Base-by-base conservation (phyloP, 2,113 vertebrate species). In the Excalfactoria chinensis region DNA sequence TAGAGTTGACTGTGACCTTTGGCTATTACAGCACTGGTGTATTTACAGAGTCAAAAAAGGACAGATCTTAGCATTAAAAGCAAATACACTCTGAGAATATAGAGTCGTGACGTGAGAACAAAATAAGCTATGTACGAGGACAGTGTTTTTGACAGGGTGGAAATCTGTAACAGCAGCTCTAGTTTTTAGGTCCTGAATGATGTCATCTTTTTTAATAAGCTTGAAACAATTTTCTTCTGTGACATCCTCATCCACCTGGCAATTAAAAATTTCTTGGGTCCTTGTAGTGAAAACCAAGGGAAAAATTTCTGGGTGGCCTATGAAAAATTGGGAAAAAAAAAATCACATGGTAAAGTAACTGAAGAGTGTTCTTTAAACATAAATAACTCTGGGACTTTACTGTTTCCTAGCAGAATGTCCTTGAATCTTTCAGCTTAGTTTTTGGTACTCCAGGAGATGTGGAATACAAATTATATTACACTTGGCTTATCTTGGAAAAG, bases 151-250 rank as follows among this genome's bases (percentile, higher is more conserved):
- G 86, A 98, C 25, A 18, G 98, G 98, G 59, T 98, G 94, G 97
- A 99, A 99, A 95, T 99, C 99, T 13, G 99, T 99, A 92, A 98
- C 90, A 4, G 98, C 98, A 4, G 98, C 98, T 97, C 98, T 98
- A 46, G 66, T 98, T 80, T 91, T 97, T 55, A 99, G 95, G 89
- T 99, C 99, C 78, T 97, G 95, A 46, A 99, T 84, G 60, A 99
- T 98, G 55, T 98, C 97, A 22, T 98, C 98, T 95, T 98, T 99
- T 93, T 95, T 98, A 92, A 99, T 95, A 64, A 99, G 96, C 94
- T 98, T 99, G 97, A 98, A 97, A 76, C 98, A 97, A 30, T 96
- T 97, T 75, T 99, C 98, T 37, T 95, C 96, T 20, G 98, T 99
- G 75, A 99, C 79, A 37, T 99, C 98, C 93, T 98, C 97, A n/a